A percentile compares a stretch with the other conserved stretches of the same genome.
phyloP scores from a whole-genome alignment of 2,113 vertebrate species.

The Cacatua alba region DNA sequence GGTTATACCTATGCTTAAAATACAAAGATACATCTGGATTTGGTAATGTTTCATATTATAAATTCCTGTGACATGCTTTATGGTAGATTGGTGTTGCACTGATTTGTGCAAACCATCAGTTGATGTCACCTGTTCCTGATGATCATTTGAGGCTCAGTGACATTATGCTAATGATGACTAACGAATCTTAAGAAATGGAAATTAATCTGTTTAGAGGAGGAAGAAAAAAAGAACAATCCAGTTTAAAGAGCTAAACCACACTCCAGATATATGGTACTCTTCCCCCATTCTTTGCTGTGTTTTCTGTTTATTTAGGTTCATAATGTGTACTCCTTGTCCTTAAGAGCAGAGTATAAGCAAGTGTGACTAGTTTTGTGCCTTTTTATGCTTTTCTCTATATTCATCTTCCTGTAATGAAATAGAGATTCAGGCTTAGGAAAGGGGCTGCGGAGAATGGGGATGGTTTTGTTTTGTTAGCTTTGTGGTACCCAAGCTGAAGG shows the following conservation, averaged over 20 bases:
- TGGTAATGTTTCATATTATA: neutral
- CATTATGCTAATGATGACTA: constrained; percentile 59
- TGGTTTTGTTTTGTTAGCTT: neutral
- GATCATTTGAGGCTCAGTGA: constrained; percentile 53
- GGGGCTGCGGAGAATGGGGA: neutral
- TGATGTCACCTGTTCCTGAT: constrained; percentile 51
- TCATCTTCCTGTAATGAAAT: neutral
- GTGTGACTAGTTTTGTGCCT: neutral
- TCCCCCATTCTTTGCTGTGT: neutral
- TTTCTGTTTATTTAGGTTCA: neutral
- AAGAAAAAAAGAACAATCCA: neutral
- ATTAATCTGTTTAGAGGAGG: constrained; percentile 9
- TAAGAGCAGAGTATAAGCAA: neutral
- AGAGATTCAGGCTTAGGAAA: neutral
- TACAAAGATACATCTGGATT: neutral
- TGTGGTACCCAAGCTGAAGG: neutral
- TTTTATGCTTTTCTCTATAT: neutral
- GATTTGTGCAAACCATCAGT: constrained; percentile 45
- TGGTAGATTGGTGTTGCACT: neutral
- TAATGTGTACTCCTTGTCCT: neutral
- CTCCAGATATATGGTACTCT: fast-evolving
- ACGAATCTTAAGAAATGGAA: constrained; percentile 38
- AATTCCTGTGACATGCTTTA: neutral
- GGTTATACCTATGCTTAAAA: neutral
- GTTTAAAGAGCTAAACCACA: neutral